These are phyloP conservation scores for Camponotus vicinus DNA, from an alignment of 1,140 invertebrate species.

Conservation along the genomic window DNA sequence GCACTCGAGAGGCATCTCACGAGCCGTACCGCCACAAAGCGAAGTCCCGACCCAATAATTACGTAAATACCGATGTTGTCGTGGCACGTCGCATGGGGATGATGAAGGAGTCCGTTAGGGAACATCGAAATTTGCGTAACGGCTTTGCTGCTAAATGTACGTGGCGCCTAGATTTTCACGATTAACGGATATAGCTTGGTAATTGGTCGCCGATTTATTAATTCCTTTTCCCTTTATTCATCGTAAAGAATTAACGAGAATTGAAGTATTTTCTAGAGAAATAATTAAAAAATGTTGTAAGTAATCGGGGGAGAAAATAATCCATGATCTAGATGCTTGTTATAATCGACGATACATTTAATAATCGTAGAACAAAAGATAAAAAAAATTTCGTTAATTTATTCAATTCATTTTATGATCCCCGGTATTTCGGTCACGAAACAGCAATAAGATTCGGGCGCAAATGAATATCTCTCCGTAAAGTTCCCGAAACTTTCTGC, in stretches of 20 bases:
- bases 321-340: neutral
- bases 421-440: conserved; percentile 32
- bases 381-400: neutral
- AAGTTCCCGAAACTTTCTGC: conserved; percentile 46
- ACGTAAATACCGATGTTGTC: conserved; percentile 71
- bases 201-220: conserved; percentile 3
- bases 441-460: conserved; percentile 35
- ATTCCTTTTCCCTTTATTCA: neutral
- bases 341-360: conserved; percentile 13
- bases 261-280: neutral
- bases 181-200: neutral
- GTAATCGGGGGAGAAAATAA: neutral
- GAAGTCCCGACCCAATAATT: conserved; percentile 69
- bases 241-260: neutral
- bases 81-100: conserved; percentile 57
- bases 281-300: neutral
- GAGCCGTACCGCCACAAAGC: conserved; percentile 49
- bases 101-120: conserved; percentile 45
- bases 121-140: conserved; percentile 38
- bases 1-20: neutral
- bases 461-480: conserved; percentile 44
- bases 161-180: conserved; percentile 11
- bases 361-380: neutral
- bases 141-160: neutral
- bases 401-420: neutral